Evolutionary conservation across 2,113 vertebrate species (phyloP), one percentile per base, ranked within the genome.

Genomic region (Callaeas wilsoni): DNA sequence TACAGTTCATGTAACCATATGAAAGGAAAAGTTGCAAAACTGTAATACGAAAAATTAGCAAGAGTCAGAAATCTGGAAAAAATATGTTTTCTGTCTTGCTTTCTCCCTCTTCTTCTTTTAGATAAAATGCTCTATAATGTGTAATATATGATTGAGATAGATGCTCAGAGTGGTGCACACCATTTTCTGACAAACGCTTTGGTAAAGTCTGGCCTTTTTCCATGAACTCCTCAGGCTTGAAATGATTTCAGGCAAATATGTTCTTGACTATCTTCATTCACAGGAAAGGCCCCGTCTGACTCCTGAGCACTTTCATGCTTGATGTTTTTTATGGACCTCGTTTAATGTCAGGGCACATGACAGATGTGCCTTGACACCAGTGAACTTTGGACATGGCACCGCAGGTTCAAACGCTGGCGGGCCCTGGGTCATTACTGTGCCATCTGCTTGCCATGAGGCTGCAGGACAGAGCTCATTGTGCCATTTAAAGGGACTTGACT

Each of bases 361-460:
- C 55, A 59, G 85, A 90, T 90, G 85, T 67, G 57, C 46, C 37
- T 49, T 65, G 94, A 60, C 89, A 79, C 5, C 32, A 2, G 2
- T 42, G 84, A 91, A 30, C 94, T 85, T 6, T 63, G 84, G 52
- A 16, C 29, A 0, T 42, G 94, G 94, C 78, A 30, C 87, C 29
- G 84, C 41, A 2, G 79, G 55, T 71, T 81, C 84, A 60, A 82
- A 26, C 0, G 1, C 83, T 47, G 4, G 7, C 55, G 5, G 59
- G 56, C 42, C 27, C 56, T 27, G 73, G 84, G 62, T 90, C 68
- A 25, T 30, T 67, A 4, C 75, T 0, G 10, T 69, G 76, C 83
- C 90, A 35, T 77, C 92, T 95, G 94, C 90, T 95, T 85, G 67
- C 84, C 52, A 42, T 2, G 55, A 78, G 71, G 67, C 90, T 90